phyloP scores from a whole-genome alignment of 1,140 invertebrate species.

The Bombus ignitus region DNA sequence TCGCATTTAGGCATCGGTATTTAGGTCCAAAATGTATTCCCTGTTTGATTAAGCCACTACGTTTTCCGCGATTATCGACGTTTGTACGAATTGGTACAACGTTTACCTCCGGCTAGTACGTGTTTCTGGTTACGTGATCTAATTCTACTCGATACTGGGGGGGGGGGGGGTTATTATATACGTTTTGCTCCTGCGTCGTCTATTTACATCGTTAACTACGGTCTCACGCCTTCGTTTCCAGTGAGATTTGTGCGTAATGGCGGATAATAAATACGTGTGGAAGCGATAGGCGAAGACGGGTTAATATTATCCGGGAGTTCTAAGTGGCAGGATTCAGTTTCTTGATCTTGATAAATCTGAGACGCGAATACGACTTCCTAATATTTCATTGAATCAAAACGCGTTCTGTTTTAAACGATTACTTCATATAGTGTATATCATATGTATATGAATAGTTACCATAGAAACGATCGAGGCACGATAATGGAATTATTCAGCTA shows the following conservation, averaged over 20 bases:
- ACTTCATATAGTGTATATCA: neutral
- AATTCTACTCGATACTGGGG: conserved; percentile 62
- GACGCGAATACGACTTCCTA: neutral
- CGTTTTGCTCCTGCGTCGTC: conserved; percentile 58
- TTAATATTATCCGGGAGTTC: conserved; percentile 41
- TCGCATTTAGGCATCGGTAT: conserved; percentile 23
- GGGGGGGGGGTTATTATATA: conserved; percentile 52
- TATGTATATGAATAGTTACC: neutral
- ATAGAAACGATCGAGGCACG: conserved; percentile 9
- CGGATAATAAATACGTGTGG: conserved; percentile 59
- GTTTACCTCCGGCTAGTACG: conserved; percentile 39
- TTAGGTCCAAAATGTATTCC: neutral
- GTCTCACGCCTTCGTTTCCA: conserved; percentile 54
- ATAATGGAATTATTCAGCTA: neutral
- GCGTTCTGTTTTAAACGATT: neutral
- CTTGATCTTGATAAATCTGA: neutral
- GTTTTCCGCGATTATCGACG: conserved; percentile 14
- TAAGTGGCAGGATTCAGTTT: conserved; percentile 43
- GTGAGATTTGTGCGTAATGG: conserved; percentile 49
- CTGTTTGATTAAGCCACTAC: conserved; percentile 41
- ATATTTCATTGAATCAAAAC: neutral
- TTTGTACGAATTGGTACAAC: conserved; percentile 35
- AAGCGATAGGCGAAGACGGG: conserved; percentile 56
- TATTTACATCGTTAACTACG: conserved; percentile 72
- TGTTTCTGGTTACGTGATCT: conserved; percentile 60